Evolutionary conservation across 64 coral and sea anemone genomes (phyloP), one percentile per base, ranked within the genome.

Genomic region (Montipora efflorescens): DNA sequence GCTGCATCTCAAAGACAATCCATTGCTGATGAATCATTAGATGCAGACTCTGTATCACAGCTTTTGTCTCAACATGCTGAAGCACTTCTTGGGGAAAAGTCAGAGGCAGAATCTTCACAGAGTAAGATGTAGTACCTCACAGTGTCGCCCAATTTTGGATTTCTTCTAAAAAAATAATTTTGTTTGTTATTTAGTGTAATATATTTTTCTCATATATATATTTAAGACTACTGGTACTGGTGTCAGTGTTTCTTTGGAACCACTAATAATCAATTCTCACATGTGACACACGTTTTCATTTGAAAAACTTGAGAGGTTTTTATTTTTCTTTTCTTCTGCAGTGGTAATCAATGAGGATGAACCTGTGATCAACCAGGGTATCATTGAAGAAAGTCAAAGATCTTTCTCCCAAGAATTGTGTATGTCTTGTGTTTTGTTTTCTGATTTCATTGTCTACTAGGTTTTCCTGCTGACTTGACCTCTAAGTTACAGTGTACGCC

Each of bases 321-420:
- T 11, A 57, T 57, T 57, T 57, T 73, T 36, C 5, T 70, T 58
- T 1, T 73, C 1, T 6, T 87, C 18, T 77, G 4, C 22, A 89
- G 82, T 48, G 86, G 90, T 87, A 10, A 58, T 94, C 75, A 82
- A 87, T 80, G 97, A 94, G 87, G 87, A 96, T 75, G 92, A 92
- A 89, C 97, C 97, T 4, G 83, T 99, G 67, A 86, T 99, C 44
- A 87, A 99, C 59, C 50, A 90, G 48, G 92, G 72, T 55, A 94
- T 96, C 64, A 47, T 96, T 19, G 88, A 94, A 89, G 91, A 83
- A 78, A 96, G 94, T 43, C 97, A 94, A 73, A 73, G 45, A 77
- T 93, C 96, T 67, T 49, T 95, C 11, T 93, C 96, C 16, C 91
- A 91, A 68, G 90, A 47, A 19, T 1, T 85, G 46, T 78, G 83